Evolutionary conservation across 2,888 invertebrate species (phyloP).

Genomic region (Eilema sororculum): DNA sequence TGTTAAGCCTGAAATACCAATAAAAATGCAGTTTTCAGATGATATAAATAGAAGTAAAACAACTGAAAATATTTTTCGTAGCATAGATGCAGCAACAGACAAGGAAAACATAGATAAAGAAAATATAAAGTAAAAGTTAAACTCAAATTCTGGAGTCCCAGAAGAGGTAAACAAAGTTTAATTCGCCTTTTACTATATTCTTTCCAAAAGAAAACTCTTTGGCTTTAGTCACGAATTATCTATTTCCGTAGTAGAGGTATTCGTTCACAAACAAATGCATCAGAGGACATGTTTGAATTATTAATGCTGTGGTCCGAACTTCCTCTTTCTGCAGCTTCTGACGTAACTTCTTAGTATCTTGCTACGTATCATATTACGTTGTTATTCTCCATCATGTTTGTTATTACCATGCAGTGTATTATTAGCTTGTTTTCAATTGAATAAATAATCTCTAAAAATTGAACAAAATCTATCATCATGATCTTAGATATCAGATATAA

Average conservation of each 20-base stretch:
- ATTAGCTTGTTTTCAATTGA: slow-evolving; percentile 3
- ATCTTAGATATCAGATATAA: not conserved
- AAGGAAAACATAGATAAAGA: not conserved
- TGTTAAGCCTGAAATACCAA: no score
- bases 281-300: slow-evolving; percentile 68
- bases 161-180: not conserved
- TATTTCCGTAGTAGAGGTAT: slow-evolving; percentile 41
- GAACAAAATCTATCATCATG: not conserved
- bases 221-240: slow-evolving; percentile 21
- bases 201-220: slow-evolving; percentile 18
- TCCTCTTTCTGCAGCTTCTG: slow-evolving; percentile 59
- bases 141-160: not conserved
- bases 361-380: slow-evolving; percentile 32
- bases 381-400: not conserved
- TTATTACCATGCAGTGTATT: not conserved
- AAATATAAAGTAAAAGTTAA: not conserved
- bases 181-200: slow-evolving; percentile 13
- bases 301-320: slow-evolving; percentile 62
- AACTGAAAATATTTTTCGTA: not conserved
- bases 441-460: not conserved
- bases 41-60: no score
- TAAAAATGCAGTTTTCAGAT: no score
- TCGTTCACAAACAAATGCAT: slow-evolving; percentile 67
- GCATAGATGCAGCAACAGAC: not conserved
- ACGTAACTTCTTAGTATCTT: slow-evolving; percentile 50